Evolutionary conservation across 1,140 invertebrate species (phyloP), one percentile per base, ranked within the genome.

Genomic region (Drosophila ambigua): DNA sequence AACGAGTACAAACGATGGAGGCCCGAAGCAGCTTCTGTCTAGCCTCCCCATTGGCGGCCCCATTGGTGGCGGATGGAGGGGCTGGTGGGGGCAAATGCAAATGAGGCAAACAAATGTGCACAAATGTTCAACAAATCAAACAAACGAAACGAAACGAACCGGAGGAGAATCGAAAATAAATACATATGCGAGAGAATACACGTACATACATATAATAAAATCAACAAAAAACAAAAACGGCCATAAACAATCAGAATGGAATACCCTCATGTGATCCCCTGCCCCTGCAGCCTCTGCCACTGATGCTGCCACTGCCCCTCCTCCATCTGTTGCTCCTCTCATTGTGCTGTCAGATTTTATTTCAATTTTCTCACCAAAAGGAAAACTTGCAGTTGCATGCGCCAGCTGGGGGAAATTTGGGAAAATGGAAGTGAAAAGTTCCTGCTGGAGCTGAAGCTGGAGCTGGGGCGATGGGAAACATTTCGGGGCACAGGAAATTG

Each of bases 351-450:
- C 79, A 83, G 80, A 80, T 83, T 79, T 72, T 69, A 84, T 79
- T 61, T 72, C 61, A 59, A 71, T 85, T 87, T 87, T 87, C 78
- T 75, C 83, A 76, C 57, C 71, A 59, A 26, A 65, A 64, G 45
- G 60, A 80, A 84, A 84, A 85, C 60, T 85, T 85, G 82, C 79
- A 82, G 58, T 81, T 76, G 79, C 81, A 85, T 80, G 69, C 68
- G 78, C 49, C 65, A 69, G 53, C 54, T 72, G 65, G 72, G 57
- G 71, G 31, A 13, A 58, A 57, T 58, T 20, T 1, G 20, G 52
- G 53, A 69, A 71, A 72, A 20, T 45, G 51, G 35, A 72, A 35
- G 31, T 35, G 31, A 58, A 79, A 79, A 72, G 58, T 60, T 83
- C 79, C 31, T 35, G 31, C 31, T 45, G 66, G 20, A 20, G 1